phyloP scores from a whole-genome alignment of 1,140 invertebrate species.

The Amyelois transitella region DNA sequence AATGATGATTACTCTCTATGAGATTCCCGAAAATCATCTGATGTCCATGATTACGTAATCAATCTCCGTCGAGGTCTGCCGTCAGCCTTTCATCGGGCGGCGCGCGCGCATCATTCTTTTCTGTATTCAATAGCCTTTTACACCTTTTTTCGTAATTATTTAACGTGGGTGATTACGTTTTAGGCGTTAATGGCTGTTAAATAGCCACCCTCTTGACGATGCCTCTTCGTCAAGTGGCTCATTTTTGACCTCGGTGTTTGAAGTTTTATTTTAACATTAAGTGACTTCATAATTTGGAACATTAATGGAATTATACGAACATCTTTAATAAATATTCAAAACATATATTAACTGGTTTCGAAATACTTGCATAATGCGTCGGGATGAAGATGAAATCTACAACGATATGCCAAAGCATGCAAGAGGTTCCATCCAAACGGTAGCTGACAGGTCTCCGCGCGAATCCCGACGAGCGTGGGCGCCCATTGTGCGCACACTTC shows the following conservation, averaged over 20 bases:
- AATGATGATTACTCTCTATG: constrained; percentile 62
- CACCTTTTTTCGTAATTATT: constrained; percentile 55
- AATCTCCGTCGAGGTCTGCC: constrained; percentile 52
- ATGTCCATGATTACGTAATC: constrained; percentile 65
- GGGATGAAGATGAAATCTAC: background rate
- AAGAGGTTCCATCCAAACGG: constrained; percentile 22
- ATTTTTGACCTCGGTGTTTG: constrained; percentile 21
- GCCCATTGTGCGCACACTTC: constrained; percentile 50
- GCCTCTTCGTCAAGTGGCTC: constrained; percentile 22
- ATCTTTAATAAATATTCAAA: too few species aligned
- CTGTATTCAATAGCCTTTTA: constrained; percentile 47
- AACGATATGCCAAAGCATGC: background rate
- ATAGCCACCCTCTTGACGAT: constrained; percentile 38
- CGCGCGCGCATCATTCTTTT: constrained; percentile 39
- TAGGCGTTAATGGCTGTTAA: constrained; percentile 50
- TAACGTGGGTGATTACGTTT: constrained; percentile 48
- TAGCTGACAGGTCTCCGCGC: constrained; percentile 52
- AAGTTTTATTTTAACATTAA: constrained; percentile 12
- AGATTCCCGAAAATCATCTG: constrained; percentile 52
- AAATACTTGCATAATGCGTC: constrained; percentile 3
- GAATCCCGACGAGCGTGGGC: constrained; percentile 45
- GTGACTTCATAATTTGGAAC: constrained; percentile 14
- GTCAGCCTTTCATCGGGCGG: constrained; percentile 51
- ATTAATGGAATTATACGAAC: constrained; percentile 12
- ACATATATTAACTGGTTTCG: too few species aligned